Percentiles rank a stretch among this genome's conserved stretches.
phyloP scores from a whole-genome alignment of 1,140 invertebrate genomes.

The Oreohelix idahoensis region DNA sequence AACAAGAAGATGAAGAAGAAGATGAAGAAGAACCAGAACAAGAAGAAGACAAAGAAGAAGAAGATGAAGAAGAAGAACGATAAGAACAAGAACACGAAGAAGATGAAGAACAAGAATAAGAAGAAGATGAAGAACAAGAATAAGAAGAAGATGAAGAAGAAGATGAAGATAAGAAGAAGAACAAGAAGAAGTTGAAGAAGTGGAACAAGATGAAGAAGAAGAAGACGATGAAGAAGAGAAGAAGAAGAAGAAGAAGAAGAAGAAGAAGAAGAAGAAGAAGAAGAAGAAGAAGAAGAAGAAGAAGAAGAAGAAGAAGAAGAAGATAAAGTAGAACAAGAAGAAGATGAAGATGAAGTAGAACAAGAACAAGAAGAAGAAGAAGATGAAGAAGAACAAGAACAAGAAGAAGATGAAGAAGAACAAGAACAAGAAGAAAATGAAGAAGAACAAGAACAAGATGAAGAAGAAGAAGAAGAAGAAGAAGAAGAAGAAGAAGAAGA shows the following conservation, averaged over 20 bases:
- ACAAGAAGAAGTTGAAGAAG: not conserved
- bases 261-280: not conserved
- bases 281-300: not conserved
- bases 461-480: not conserved
- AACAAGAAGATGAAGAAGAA: too few species aligned
- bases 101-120: not conserved
- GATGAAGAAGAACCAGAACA: too few species aligned
- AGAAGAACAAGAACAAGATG: not conserved
- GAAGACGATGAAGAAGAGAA: not conserved
- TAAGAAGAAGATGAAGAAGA: not conserved
- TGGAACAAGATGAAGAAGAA: not conserved
- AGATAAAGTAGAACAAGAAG: not conserved
- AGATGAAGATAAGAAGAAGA: not conserved
- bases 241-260: not conserved
- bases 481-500: not conserved
- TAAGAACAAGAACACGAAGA: not conserved
- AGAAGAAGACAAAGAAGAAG: not conserved
- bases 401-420: not conserved
- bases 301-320: not conserved
- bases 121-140: not conserved
- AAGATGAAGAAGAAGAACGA: not conserved
- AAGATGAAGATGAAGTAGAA: not conserved
- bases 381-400: not conserved
- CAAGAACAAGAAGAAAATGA: not conserved
- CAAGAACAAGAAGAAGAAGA: not conserved